Evolutionary conservation across 1,140 invertebrate genomes (phyloP).

Genomic region (Aphaenogaster ashmeadi): DNA sequence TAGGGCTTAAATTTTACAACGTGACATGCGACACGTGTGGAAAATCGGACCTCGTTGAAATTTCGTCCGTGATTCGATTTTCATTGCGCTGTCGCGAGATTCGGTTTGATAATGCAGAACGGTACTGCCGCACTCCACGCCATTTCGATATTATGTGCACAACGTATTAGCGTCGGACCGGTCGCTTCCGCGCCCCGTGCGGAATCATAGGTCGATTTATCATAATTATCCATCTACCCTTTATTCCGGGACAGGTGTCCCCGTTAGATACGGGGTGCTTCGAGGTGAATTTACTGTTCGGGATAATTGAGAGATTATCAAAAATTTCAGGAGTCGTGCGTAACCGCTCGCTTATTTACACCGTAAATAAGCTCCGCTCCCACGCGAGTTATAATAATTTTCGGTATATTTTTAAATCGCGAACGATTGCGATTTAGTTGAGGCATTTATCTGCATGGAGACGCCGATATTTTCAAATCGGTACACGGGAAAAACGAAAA

Average conservation of each 20-base stretch:
- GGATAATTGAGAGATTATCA: constrained; percentile 28
- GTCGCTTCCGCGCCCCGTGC: neutral
- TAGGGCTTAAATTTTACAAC: neutral
- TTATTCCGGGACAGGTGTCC: constrained; percentile 57
- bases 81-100: neutral
- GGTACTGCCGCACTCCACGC: constrained; percentile 4
- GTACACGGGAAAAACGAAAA: no score
- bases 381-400: neutral
- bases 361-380: neutral
- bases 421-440: neutral
- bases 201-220: constrained; percentile 57
- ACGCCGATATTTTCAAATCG: neutral
- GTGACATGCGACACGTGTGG: neutral
- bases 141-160: constrained; percentile 45
- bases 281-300: neutral
- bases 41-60: neutral
- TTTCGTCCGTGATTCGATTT: constrained; percentile 12
- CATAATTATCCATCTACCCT: constrained; percentile 73
- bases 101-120: constrained; percentile 12
- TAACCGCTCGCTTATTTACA: neutral
- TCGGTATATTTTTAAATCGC: neutral
- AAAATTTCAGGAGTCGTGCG: neutral
- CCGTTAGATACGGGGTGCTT: constrained; percentile 31
- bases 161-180: neutral
- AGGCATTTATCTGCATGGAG: neutral